A percentile compares a stretch with the other conserved stretches of the same genome.
Evolutionary conservation across 2,113 vertebrate species (phyloP).

Genomic region (Ictalurus furcatus): DNA sequence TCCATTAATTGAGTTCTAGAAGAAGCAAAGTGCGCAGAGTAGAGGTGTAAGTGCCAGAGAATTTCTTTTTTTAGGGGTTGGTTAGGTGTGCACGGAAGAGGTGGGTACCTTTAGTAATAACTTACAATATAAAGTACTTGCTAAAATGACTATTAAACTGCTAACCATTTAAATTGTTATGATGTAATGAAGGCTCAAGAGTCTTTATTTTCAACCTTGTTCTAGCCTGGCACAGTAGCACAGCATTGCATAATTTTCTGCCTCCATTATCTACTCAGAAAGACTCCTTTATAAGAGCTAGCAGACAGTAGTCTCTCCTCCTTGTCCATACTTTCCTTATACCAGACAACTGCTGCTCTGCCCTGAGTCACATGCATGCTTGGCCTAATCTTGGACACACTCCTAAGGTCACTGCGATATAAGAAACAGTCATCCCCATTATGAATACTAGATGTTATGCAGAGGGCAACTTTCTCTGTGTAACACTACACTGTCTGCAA

Average conservation of each 20-base stretch:
- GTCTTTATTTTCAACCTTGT: neutral
- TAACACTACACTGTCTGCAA: neutral
- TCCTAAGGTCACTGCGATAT: constrained; percentile 38
- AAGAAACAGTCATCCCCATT: constrained; percentile 35
- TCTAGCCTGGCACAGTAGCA: neutral
- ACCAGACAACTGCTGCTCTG: constrained; percentile 1
- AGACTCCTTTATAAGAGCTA: neutral
- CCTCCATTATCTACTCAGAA: neutral
- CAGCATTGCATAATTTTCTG: neutral
- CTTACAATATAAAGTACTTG: neutral
- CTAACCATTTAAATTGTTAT: neutral
- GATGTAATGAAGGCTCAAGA: neutral
- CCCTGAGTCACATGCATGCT: constrained; percentile 30
- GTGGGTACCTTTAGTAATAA: neutral
- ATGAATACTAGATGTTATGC: constrained; percentile 36
- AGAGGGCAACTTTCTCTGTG: constrained; percentile 5
- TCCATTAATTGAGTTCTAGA: no score
- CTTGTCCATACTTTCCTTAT: neutral
- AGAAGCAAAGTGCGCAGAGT: no score
- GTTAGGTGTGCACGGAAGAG: no score
- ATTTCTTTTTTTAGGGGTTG: no score
- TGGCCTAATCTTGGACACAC: neutral
- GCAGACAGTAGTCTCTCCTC: neutral
- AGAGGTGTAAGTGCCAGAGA: no score
- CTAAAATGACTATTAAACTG: neutral